Base-by-base conservation (phyloP, 1,140 invertebrate species). In the Melitaea cinxia region DNA sequence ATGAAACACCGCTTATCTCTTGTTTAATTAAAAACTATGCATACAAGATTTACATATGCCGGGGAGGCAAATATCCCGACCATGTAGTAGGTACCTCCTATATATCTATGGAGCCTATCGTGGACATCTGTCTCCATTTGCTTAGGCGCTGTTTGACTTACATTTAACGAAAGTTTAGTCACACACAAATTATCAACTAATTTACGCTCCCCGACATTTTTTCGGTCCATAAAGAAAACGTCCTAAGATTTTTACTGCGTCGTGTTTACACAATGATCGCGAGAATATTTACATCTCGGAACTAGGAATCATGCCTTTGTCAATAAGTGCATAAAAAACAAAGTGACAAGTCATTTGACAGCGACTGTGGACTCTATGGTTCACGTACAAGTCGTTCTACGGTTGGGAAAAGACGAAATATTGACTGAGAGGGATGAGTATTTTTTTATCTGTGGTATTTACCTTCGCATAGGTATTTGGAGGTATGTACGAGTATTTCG, bases 161-260 rank as follows among this genome's bases (percentile, higher is more conserved):
- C 77, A 82, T 88, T 90, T 90, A 90, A 90, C 85, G 75, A 85
- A 89, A 90, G 74, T 87, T 85, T 80, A 87, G 77, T 88, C 85
- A 74, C 83, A 87, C 85, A 87, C 82, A 84, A 85, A 88, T 90
- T 90, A 90, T 88, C 85, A 88, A 85, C 84, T 90, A 90, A 90
- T 90, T 88, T 86, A 88, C 84, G 78, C 68, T 77, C 70, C 78
- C 75, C 78, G 78, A 73, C 79, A 73, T 85, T 86, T 87, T 83
- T 80, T 47, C 42, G 70, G 58, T 72, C 71, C 78, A 80, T 80
- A 85, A 85, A 78, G 65, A 57, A 28, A 54, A 78, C 70, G 62
- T 65, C 67, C 72, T 85, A 85, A 85, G 84, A 77, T 85, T 84
- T 87, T 86, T 87, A 86, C 78, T 67, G 75, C 65, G 71, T 53